Evolutionary conservation across 2,888 invertebrate genomes (phyloP).

Genomic region (Perithous albicinctus): DNA sequence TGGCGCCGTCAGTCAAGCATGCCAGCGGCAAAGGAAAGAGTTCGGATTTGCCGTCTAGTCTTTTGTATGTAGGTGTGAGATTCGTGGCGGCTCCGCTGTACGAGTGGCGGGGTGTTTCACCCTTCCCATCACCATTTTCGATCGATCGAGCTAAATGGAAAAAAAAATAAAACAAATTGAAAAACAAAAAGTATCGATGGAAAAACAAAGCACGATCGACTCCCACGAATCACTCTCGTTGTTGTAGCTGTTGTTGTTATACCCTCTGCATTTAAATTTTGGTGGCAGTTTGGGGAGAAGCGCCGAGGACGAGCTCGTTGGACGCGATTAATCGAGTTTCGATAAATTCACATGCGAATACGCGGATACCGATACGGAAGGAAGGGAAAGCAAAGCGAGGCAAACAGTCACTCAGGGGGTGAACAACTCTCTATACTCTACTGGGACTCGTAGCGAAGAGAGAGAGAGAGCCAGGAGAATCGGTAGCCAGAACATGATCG

Average conservation of each 20-base stretch:
- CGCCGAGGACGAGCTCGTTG: slow-evolving; percentile 47
- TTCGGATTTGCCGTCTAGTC: slow-evolving; percentile 21
- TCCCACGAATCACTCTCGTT: slow-evolving; percentile 26
- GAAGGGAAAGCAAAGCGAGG: slow-evolving; percentile 12
- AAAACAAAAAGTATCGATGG: slow-evolving; percentile 29
- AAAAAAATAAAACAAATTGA: slow-evolving; percentile 18
- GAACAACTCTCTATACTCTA: slow-evolving; percentile 34
- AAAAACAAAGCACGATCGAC: slow-evolving; percentile 16
- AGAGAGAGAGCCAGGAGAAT: slow-evolving; percentile 8
- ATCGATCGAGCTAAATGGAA: slow-evolving; percentile 29
- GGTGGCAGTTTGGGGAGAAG: not conserved
- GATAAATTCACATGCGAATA: slow-evolving; percentile 60
- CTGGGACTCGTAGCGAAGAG: slow-evolving; percentile 49
- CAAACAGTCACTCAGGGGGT: slow-evolving; percentile 42
- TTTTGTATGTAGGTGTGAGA: slow-evolving; percentile 25
- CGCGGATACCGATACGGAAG: slow-evolving; percentile 23
- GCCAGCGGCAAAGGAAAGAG: slow-evolving; percentile 25
- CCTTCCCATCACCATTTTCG: slow-evolving; percentile 8
- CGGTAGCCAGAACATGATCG: slow-evolving; percentile 15
- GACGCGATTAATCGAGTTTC: slow-evolving; percentile 66
- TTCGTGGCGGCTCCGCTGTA: slow-evolving; percentile 2
- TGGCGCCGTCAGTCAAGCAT: slow-evolving; percentile 66
- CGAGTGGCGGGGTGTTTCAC: not conserved
- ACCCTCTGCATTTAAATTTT: slow-evolving; percentile 41
- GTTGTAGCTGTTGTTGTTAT: slow-evolving; percentile 19